phyloP scores from a whole-genome alignment of 2,888 invertebrate species.

The Acrobasis repandana region DNA sequence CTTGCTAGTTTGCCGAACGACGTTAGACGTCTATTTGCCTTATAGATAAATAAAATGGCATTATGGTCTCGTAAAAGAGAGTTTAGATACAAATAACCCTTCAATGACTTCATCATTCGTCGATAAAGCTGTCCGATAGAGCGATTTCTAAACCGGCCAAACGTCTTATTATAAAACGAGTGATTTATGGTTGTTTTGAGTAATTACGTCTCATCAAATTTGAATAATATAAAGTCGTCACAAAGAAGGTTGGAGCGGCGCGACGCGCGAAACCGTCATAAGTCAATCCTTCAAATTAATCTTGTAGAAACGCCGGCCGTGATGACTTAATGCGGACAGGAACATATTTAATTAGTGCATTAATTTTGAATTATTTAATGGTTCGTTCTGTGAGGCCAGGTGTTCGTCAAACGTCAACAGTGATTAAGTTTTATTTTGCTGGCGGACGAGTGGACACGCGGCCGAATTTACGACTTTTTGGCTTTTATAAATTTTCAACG shows the following conservation, averaged over 20 bases:
- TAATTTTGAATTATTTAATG: constrained; percentile 78
- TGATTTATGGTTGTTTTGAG: constrained; percentile 80
- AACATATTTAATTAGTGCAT: constrained; percentile 79
- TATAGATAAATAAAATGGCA: constrained; percentile 54
- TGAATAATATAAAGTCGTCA: constrained; percentile 76
- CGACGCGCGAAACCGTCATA: constrained; percentile 70
- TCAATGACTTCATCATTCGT: constrained; percentile 67
- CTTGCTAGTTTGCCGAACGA: background rate
- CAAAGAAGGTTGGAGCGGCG: constrained; percentile 68
- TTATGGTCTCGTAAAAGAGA: constrained; percentile 63
- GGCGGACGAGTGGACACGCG: constrained; percentile 47
- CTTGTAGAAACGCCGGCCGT: constrained; percentile 65
- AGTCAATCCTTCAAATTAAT: constrained; percentile 77
- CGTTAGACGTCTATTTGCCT: constrained; percentile 38
- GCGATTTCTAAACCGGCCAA: constrained; percentile 66
- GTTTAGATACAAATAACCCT: constrained; percentile 58
- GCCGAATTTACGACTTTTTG: constrained; percentile 73
- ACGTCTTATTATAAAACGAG: constrained; percentile 66
- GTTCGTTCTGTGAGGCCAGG: constrained; percentile 61
- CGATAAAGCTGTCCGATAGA: constrained; percentile 54
- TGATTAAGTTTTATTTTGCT: constrained; percentile 76
- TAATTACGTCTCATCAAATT: constrained; percentile 82
- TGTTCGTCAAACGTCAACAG: constrained; percentile 79
- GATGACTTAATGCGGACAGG: constrained; percentile 75
- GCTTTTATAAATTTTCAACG: constrained; percentile 76